Conservation (phyloP, 2,797 vertebrate genomes). For the Scleropages formosus region DNA sequence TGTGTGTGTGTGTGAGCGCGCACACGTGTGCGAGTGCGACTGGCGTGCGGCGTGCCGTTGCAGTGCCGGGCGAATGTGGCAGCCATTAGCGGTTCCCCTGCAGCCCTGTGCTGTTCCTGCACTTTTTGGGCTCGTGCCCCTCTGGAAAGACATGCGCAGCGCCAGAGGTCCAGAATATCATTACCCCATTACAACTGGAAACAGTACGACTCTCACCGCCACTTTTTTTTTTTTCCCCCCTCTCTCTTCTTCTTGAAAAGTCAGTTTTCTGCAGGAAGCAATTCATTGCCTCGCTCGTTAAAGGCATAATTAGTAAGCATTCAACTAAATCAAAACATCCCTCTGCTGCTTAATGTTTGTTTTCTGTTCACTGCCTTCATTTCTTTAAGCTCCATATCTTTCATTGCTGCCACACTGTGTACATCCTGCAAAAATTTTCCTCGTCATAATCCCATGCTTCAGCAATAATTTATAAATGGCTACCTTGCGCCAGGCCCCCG, state of each 20-base stretch:
- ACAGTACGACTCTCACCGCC: constrained; percentile 13
- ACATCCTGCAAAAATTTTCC: background rate
- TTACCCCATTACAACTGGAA: constrained; percentile 54
- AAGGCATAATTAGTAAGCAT: constrained; percentile 58
- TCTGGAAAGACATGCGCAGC: constrained; percentile 59
- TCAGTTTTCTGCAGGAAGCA: constrained; percentile 52
- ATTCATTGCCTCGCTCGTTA: constrained; percentile 54
- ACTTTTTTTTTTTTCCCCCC: too few species aligned
- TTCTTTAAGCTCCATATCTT: background rate
- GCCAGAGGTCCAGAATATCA: constrained; percentile 54
- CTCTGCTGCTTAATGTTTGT: background rate
- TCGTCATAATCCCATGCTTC: background rate
- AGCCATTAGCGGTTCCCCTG: constrained; percentile 66
- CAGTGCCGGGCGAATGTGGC: constrained; percentile 60
- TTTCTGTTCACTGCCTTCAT: constrained; percentile 31
- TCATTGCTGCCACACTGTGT: background rate
- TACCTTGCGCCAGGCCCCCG: background rate
- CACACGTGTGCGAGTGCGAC: constrained; percentile 48
- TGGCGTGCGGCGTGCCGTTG: constrained; percentile 60
- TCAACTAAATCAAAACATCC: constrained; percentile 59
- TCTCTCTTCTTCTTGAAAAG: constrained; percentile 13
- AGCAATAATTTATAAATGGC: constrained; percentile 17
- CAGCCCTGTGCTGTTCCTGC: constrained; percentile 45
- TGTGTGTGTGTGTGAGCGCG: constrained; percentile 19
- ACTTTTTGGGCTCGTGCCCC: background rate